Evolutionary conservation across 2,797 vertebrate genomes (phyloP).

Genomic region (Esox lucius): DNA sequence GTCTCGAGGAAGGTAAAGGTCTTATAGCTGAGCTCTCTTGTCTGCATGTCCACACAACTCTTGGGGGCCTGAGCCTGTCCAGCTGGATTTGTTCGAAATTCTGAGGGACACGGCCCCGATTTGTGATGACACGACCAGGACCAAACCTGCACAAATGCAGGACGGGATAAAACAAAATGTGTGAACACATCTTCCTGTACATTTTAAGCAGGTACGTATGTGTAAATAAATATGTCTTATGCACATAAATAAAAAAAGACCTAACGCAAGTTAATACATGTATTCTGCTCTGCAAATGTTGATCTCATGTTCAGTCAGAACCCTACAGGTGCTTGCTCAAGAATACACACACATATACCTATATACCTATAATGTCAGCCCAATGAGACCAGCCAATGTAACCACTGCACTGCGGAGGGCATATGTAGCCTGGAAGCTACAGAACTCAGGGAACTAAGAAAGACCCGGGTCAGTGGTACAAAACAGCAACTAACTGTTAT

Average conservation of each 20-base stretch:
- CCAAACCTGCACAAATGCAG: conserved; percentile 26
- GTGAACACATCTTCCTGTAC: too few relatives aligned
- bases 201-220: too few relatives aligned
- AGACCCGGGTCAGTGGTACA: background rate
- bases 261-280: background rate
- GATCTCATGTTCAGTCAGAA: background rate
- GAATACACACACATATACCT: background rate
- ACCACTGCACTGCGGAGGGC: conserved; percentile 19
- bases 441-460: background rate
- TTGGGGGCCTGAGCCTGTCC: conserved; percentile 24
- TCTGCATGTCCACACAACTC: conserved; percentile 19
- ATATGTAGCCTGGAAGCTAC: conserved; percentile 18
- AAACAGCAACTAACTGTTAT: background rate
- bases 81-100: conserved; percentile 37
- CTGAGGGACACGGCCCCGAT: conserved; percentile 23
- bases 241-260: background rate
- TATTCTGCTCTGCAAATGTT: conserved; percentile 6
- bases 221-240: too few relatives aligned
- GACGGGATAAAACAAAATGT: background rate
- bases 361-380: conserved; percentile 47
- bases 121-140: conserved; percentile 32
- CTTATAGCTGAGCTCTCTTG: conserved; percentile 26
- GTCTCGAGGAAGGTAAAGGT: conserved; percentile 34
- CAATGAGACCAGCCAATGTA: conserved; percentile 21
- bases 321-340: too few relatives aligned